Base-by-base conservation (phyloP, 2,797 vertebrate genomes). In the Enteromius fasciolatus region DNA sequence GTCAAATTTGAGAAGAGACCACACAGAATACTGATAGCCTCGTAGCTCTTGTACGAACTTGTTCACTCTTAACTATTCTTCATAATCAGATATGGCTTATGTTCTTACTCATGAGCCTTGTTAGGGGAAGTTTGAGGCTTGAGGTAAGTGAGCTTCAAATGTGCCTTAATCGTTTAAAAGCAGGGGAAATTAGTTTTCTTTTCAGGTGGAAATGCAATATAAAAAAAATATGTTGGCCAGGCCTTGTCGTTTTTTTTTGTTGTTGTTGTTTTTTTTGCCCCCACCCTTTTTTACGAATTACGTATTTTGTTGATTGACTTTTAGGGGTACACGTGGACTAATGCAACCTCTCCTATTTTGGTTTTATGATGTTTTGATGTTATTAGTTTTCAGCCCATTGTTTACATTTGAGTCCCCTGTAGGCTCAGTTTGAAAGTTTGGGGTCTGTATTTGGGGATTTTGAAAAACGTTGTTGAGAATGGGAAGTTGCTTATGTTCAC, bases 121-220 rank as follows among this genome's bases (percentile, higher is more conserved):
- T 68, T 75, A 76, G 72, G 67, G 59, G 41, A 68, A 44, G 61
- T 54, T 82, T 81, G 59, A 81, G 36, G 36, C 23, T 76, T 46
- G 80, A 82, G 80, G 80, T 82, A 82, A 76, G 80, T 82, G 57
- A 61, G 72, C 61, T 67, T 57, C 72, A 76, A 66, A 75, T 36
- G 59, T 57, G 48, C 80, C 54, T 33, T 41, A 76, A 33, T 52
- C 31, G 8, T 80, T 36, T 80, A 39, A 25, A 74, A 17, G 46
- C 46, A 5, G 48, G 25, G 17, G 17, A 46, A 44, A 46, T 39
- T 5, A 1, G 25, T 61, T 46, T 70, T n/a, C 23, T 70, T 39
- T 7, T 28, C 10, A 57, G n/a, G 54, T 25, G 39, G 18, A 61
- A 61, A 61, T 46, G 5, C 23, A 31, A 11, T 79, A 12, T 31